Evolutionary conservation across 2,888 invertebrate genomes (phyloP), one percentile per base, ranked within the genome.

Genomic region (Xylota segnis): DNA sequence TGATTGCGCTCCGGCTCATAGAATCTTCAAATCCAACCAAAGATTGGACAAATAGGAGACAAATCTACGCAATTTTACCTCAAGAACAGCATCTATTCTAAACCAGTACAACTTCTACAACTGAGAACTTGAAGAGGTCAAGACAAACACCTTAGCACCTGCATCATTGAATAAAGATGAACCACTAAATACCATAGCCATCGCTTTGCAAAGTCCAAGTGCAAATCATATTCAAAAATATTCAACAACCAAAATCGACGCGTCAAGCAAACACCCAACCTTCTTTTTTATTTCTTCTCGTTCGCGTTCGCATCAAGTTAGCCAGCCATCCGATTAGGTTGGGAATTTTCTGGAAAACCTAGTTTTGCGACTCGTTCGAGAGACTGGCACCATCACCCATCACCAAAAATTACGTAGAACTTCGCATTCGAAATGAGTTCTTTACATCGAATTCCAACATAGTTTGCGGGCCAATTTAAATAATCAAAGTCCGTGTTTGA

Each of bases 361-460:
- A 37, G 65, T 58, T 65, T 16, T 47, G 58, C 56, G 5, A 56
- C 56, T 58, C 27, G 32, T 45, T 58, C 27, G 14, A 5, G 45
- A 52, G 27, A 54, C 54, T 32, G 40, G 43, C 40, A 32, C 63
- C 63, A 43, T 12, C 54, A n/a, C 63, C 54, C 50, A 34, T 9
- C 9, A 34, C 2, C 16, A 29, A 54, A 18, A 68, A 23, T 75
- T 66, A 61, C 59, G 54, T 32, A 74, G 47, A 50, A 23, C 14
- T 54, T 52, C 54, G 66, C 52, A 61, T 81, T 63, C 5, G 12
- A 75, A 74, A 54, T 54, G 32, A 47, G 37, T 81, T 61, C 54
- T 81, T n/a, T 81, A 81, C 81, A 81, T 37, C 16, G 37, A 68
- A 81, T 79, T 81, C 81, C 68, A 45, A 18, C 59, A 54, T 61